phyloP scores from a whole-genome alignment of 2,113 vertebrate species.

The Ochotona princeps region DNA sequence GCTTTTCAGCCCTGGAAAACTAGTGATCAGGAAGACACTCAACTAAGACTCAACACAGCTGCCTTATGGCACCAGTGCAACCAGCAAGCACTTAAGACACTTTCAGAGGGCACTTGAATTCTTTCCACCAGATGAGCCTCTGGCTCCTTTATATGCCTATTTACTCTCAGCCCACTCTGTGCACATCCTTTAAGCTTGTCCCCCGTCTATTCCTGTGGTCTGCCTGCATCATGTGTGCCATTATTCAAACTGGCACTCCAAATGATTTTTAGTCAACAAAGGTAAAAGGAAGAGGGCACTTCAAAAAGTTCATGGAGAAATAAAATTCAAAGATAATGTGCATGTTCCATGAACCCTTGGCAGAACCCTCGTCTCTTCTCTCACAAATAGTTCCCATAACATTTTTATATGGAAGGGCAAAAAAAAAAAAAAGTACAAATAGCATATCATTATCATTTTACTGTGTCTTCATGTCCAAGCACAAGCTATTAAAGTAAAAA shows the following conservation, averaged over 20 bases:
- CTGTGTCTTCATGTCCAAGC: not conserved
- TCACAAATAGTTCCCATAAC: constrained; percentile 48
- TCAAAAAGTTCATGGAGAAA: no score
- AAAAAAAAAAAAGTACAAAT: constrained; percentile 30
- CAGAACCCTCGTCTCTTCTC: not conserved
- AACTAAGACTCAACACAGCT: constrained; percentile 46
- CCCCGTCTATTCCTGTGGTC: not conserved
- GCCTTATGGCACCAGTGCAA: constrained; percentile 48
- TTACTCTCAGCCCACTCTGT: constrained; percentile 49
- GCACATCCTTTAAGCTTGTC: constrained; percentile 5
- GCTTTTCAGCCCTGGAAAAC: constrained; percentile 14
- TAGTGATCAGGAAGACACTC: constrained; percentile 39
- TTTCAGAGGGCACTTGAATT: constrained; percentile 61
- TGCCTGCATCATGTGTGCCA: not conserved
- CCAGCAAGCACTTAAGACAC: constrained; percentile 62
- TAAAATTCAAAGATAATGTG: no score
- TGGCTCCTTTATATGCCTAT: constrained; percentile 15
- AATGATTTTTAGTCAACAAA: constrained; percentile 37
- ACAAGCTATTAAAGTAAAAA: not conserved
- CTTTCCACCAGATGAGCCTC: constrained; percentile 68
- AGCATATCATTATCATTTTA: not conserved
- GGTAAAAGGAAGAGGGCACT: not conserved
- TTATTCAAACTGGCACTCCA: constrained; percentile 18
- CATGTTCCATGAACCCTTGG: no score
- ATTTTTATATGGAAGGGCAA: constrained; percentile 19